Conservation (phyloP, 2,113 vertebrate species). For the Periophthalmus modestus region DNA sequence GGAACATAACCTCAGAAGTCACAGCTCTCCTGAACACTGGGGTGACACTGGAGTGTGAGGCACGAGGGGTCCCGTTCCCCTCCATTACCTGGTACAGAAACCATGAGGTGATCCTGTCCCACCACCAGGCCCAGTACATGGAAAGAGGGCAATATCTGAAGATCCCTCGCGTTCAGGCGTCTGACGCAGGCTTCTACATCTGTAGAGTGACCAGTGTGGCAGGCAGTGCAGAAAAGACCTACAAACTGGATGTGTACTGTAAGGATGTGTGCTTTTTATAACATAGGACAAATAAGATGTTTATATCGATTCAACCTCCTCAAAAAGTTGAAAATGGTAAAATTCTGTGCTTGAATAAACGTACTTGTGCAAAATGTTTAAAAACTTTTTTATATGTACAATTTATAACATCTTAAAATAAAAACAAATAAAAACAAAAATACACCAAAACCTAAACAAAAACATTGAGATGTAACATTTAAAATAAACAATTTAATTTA, state of each 20-base stretch:
- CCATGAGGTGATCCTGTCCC: slow-evolving; percentile 76
- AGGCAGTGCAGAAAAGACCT: slow-evolving; percentile 84
- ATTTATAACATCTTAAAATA: no score
- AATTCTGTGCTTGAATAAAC: neutral
- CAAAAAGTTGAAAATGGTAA: no score
- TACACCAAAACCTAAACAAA: no score
- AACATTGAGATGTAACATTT: no score
- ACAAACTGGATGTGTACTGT: slow-evolving; percentile 88
- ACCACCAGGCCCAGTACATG: slow-evolving; percentile 80
- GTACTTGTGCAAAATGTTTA: neutral
- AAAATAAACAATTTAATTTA: no score
- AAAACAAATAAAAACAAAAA: no score
- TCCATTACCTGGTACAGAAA: slow-evolving; percentile 88
- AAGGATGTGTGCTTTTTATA: slow-evolving; percentile 43
- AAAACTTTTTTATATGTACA: no score
- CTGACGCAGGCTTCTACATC: slow-evolving; percentile 83
- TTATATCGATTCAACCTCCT: no score
- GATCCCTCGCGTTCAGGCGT: slow-evolving; percentile 81
- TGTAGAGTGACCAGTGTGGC: slow-evolving; percentile 84
- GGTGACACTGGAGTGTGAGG: slow-evolving; percentile 88
- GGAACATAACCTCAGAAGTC: slow-evolving; percentile 84
- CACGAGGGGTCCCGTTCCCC: slow-evolving; percentile 88
- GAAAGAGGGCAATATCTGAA: slow-evolving; percentile 90
- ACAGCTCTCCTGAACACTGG: slow-evolving; percentile 79
- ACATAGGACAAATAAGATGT: no score